Base-by-base conservation (phyloP, 2,113 vertebrate species). In the Zeus faber region DNA sequence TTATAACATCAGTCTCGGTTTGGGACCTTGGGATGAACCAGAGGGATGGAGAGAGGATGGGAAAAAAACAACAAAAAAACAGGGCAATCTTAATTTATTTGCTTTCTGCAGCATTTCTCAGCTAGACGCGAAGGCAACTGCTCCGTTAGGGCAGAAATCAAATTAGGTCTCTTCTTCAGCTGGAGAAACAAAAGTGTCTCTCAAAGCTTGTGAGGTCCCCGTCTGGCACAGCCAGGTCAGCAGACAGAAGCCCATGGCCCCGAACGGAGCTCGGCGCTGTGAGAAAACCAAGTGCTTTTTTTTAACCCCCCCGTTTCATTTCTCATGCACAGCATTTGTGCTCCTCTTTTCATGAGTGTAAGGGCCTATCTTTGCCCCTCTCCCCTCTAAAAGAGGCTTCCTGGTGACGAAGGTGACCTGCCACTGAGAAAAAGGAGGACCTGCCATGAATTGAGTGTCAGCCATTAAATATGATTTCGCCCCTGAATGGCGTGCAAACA, bases 111-210 rank as follows among this genome's bases (percentile, higher is more conserved):
- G 91, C 92, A 95, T 96, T 93, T 95, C 91, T 88, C 91, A 91
- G 91, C 89, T 82, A 76, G 92, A 94, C 91, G 90, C 94, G 93
- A 90, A 84, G 93, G 94, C 95, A 95, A 98, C 95, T 92, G 92
- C 87, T 87, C 85, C 86, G 90, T 91, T 51, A 29, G 41, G 69
- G 52, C 57, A 73, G 54, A 87, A 84, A 83, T 86, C 68, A 85
- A 87, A 87, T 87, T 77, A 81, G 67, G 60, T 63, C 62, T 73
- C 77, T 72, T 84, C 72, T 72, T 44, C 70, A 72, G 54, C 47
- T 23, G 51, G 13, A 74, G 72, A 84, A 76, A 80, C 76, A 85
- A 84, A 80, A 74, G 81, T 40, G 43, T 70, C 78, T 77, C 64
- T 65, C 37, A 51, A 55, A 74, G 74, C 69, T 61, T 70, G 62